Evolutionary conservation across 1,140 invertebrate species (phyloP), one percentile per base, ranked within the genome.

Genomic region (Maniola jurtina): DNA sequence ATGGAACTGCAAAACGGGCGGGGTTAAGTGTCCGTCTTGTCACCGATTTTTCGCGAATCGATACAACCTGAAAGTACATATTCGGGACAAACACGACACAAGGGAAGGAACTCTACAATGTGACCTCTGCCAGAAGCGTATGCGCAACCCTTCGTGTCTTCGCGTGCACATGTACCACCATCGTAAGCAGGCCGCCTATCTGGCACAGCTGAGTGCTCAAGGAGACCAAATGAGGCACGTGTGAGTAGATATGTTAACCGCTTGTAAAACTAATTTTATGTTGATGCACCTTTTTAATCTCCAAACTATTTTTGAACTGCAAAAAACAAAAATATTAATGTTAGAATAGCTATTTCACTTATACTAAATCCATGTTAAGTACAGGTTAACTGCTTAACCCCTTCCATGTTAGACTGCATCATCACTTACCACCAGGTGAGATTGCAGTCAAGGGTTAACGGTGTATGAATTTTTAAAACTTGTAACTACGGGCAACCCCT

Each of bases 61-160:
- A 11, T 93, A 93, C 84, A 93, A 93, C 76, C 73, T 93, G 70
- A 93, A 93, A 77, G 92, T 93, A n/a, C 92, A 93, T 77, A 91
- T 93, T 59, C 84, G 92, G 5, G 93, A 93, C 76, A 93, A 93
- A 73, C 93, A 93, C 71, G 92, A 92, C 76, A 91, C 88, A 0
- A 86, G 91, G 60, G 90, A 91, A 66, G 89, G 88, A 15, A 89
- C 89, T 4, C 76, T 93, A 15, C 90, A 92, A 66, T 93, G 93
- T 81, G 84, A 91, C 36, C 88, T 93, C 52, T 93, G 93, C 70
- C 92, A 92, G 64, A 93, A 93, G 71, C 85, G 88, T 9, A 93
- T 93, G 92, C 79, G 92, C 13, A 93, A 93, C 70, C 91, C 89
- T 35, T 93, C 92, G 13, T 93, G 92, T 68, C 78, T 93, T 13